Percentiles rank a stretch among this genome's conserved stretches.
These are phyloP conservation scores for Muscicapa comitata DNA, from an alignment of 2,797 vertebrate genomes.

Conservation along the genomic window DNA sequence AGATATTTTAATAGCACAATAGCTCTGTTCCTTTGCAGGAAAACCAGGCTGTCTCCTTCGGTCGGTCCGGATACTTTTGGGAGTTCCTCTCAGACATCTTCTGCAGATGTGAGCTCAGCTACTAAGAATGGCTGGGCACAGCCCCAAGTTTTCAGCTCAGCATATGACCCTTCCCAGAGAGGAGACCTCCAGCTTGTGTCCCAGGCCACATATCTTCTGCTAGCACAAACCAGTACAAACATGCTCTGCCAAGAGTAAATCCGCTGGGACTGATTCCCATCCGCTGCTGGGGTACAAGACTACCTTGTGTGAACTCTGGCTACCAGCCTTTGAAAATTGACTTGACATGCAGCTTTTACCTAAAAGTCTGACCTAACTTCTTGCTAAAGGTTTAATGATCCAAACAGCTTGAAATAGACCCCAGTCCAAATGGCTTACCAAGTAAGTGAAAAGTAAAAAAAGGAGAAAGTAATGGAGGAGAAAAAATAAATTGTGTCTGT, in stretches of 20 bases:
- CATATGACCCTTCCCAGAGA: slow-evolving; percentile 36
- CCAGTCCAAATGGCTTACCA: neutral
- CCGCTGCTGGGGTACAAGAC: neutral
- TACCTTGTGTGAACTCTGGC: slow-evolving; percentile 17
- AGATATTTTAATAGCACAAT: neutral
- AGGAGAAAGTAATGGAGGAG: neutral
- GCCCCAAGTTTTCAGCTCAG: slow-evolving; percentile 15
- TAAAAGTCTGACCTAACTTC: neutral
- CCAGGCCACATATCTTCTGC: neutral
- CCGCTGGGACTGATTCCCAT: neutral
- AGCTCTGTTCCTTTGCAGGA: neutral
- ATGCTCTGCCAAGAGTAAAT: neutral
- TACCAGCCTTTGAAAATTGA: neutral
- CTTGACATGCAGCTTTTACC: neutral
- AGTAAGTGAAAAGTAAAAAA: neutral
- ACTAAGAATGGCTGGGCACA: slow-evolving; percentile 35
- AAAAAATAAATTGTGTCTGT: neutral
- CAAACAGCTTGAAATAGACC: neutral
- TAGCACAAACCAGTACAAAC: neutral
- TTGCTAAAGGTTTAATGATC: neutral
- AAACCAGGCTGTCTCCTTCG: neutral
- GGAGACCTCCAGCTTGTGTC: slow-evolving; percentile 34
- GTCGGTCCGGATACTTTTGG: neutral
- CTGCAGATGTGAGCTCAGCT: slow-evolving; percentile 50
- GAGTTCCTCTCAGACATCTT: slow-evolving; percentile 14